Conservation (phyloP, 2,113 vertebrate genomes). For the Dissostichus mawsoni region DNA sequence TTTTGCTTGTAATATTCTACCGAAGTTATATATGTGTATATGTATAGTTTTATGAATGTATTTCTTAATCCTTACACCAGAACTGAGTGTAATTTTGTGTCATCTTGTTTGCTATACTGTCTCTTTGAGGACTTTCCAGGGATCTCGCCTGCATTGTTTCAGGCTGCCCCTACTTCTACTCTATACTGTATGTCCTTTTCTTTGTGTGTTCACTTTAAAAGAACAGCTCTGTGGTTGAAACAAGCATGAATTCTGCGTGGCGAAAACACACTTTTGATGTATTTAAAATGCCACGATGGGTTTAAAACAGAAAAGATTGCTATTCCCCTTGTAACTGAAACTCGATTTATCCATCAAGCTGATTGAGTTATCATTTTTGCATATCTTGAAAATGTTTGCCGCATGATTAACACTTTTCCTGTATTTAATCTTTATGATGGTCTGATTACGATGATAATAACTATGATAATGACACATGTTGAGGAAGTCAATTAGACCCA, state of each 20-base stretch:
- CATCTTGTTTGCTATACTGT: constrained; percentile 58
- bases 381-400: constrained; percentile 53
- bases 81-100: constrained; percentile 56
- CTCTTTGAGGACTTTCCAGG: constrained; percentile 58
- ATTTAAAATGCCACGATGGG: constrained; percentile 51
- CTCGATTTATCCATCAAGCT: constrained; percentile 19
- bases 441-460: constrained; percentile 18
- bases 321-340: neutral
- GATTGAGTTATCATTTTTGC: constrained; percentile 56
- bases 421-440: constrained; percentile 57
- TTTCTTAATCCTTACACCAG: constrained; percentile 73
- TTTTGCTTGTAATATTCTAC: constrained; percentile 82
- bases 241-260: constrained; percentile 57
- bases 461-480: constrained; percentile 16
- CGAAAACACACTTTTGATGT: constrained; percentile 59
- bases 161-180: constrained; percentile 48
- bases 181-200: constrained; percentile 60
- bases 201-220: constrained; percentile 45
- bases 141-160: constrained; percentile 30
- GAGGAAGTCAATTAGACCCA: constrained; percentile 34
- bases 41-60: constrained; percentile 84
- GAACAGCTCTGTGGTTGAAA: constrained; percentile 55
- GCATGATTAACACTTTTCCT: constrained; percentile 64
- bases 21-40: constrained; percentile 74
- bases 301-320: constrained; percentile 51